Evolutionary conservation across 1,140 invertebrate genomes (phyloP).

Genomic region (Meloidogyne hapla): DNA sequence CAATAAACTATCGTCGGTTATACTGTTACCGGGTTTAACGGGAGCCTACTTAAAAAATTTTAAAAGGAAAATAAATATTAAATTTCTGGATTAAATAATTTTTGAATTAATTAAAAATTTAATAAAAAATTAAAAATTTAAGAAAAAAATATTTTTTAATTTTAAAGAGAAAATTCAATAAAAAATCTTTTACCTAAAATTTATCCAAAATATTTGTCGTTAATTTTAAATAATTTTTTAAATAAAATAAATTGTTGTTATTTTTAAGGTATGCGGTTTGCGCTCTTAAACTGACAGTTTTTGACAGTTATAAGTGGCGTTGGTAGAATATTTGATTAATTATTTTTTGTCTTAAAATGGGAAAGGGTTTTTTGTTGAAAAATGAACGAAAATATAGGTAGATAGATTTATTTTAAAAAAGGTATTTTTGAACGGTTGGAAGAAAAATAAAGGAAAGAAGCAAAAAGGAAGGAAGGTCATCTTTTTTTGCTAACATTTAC

Average conservation of each 20-base stretch:
- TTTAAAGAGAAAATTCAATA: background rate
- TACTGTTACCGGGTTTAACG: no score
- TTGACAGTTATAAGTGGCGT: no score
- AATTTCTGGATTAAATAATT: no score
- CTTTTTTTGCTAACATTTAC: background rate
- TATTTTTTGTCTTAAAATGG: background rate
- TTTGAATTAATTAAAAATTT: no score
- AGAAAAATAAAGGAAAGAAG: background rate
- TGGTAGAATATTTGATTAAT: slow-evolving; percentile 6
- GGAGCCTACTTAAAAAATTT: no score
- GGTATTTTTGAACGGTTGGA: background rate
- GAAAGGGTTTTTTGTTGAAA: background rate
- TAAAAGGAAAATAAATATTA: no score
- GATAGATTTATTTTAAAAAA: background rate
- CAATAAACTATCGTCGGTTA: no score
- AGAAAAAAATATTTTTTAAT: no score
- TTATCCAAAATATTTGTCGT: background rate
- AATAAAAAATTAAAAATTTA: no score
- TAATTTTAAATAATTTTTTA: background rate
- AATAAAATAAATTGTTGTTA: background rate
- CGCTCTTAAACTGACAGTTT: background rate
- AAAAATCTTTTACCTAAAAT: background rate
- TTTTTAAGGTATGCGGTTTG: background rate
- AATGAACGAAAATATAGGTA: background rate
- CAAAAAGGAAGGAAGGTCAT: background rate